phyloP scores from a whole-genome alignment of 2,797 vertebrate species.

The Enteromius fasciolatus region DNA sequence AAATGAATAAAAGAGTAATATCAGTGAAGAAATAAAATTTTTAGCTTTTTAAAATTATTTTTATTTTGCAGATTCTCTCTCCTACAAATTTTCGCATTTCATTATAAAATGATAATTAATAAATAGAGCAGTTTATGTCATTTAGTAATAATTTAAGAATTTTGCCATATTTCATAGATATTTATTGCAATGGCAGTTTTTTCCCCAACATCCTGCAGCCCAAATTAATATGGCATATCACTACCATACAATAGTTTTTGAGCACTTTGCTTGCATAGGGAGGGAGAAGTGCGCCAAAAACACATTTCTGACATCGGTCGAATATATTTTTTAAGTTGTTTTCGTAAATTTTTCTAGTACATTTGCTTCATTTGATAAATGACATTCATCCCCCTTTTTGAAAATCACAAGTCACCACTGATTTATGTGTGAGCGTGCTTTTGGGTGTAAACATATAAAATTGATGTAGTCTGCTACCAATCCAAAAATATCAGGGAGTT shows the following conservation, averaged over 20 bases:
- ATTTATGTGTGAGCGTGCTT: not conserved
- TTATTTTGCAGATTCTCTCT: not conserved
- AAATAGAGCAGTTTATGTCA: not conserved
- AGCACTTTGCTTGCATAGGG: not conserved
- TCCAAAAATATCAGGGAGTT: conserved; percentile 10
- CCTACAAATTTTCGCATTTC: not conserved
- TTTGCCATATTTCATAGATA: not conserved
- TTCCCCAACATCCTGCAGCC: not conserved
- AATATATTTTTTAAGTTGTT: not conserved
- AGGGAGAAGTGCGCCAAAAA: not conserved
- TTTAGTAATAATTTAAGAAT: not conserved
- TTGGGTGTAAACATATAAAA: not conserved
- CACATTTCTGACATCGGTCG: not conserved
- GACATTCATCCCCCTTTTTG: not conserved
- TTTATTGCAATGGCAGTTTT: not conserved
- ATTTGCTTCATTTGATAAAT: not conserved
- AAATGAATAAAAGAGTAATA: not conserved
- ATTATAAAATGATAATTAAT: not conserved
- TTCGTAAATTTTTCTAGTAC: not conserved
- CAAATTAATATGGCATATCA: not conserved
- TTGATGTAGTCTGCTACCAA: not conserved
- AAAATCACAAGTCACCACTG: not conserved
- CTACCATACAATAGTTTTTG: not conserved
- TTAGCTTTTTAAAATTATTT: not conserved
- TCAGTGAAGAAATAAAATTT: not conserved